phyloP scores from a whole-genome alignment of 2,888 invertebrate genomes.

The Papilio elwesi region DNA sequence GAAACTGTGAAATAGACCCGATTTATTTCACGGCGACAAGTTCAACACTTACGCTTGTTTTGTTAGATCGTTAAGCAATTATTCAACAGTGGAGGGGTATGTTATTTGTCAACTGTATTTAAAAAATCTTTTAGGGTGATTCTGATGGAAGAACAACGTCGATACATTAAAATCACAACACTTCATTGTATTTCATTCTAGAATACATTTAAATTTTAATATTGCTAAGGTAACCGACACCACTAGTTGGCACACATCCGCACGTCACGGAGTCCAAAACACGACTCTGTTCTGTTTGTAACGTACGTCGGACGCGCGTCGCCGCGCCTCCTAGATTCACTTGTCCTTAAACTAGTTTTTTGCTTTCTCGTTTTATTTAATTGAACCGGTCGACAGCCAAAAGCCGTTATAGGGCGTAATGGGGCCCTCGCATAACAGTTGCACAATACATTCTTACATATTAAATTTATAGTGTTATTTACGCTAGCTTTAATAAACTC shows the following conservation, averaged over 20 bases:
- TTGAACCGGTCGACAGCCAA: neutral
- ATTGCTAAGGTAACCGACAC: neutral
- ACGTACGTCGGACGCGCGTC: neutral
- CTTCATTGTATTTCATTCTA: neutral
- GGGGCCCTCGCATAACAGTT: neutral
- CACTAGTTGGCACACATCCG: neutral
- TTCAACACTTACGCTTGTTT: no score
- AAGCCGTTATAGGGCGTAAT: slow-evolving; percentile 9
- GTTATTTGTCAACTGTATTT: neutral
- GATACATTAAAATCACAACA: neutral
- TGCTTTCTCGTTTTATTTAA: slow-evolving; percentile 1
- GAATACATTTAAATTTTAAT: neutral
- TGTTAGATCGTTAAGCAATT: neutral
- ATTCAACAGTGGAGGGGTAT: neutral
- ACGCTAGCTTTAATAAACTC: no score
- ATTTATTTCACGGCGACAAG: no score
- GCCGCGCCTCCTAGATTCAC: neutral
- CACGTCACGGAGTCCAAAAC: neutral
- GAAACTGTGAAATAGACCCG: neutral
- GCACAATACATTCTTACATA: neutral
- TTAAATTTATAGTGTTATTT: no score
- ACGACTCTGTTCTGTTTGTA: neutral
- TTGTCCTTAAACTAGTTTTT: slow-evolving; percentile 7
- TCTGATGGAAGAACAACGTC: neutral
- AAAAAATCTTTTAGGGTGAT: neutral